phyloP scores from a whole-genome alignment of 2,797 vertebrate species.

The Sebastes flavidus region DNA sequence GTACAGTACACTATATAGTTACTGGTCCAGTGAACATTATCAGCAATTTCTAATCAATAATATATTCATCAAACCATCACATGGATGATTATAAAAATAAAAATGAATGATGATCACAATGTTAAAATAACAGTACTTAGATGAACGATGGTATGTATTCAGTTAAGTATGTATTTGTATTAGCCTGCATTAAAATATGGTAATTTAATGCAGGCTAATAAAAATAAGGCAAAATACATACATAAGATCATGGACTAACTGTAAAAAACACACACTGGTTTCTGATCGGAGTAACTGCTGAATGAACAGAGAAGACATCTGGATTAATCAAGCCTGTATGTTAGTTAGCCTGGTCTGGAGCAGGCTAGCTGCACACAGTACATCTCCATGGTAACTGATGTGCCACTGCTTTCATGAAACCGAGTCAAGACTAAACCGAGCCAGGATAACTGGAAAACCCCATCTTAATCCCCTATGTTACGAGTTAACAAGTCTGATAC shows the following conservation, averaged over 20 bases:
- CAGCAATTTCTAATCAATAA: neutral
- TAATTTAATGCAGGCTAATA: neutral
- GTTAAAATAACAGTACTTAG: neutral
- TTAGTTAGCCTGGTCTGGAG: neutral
- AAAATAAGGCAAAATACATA: neutral
- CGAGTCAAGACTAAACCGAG: too few relatives aligned
- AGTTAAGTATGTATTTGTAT: too few relatives aligned
- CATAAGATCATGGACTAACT: neutral
- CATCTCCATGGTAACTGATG: neutral
- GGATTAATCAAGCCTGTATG: neutral
- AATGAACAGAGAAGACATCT: neutral
- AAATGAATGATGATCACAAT: neutral
- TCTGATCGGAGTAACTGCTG: too few relatives aligned
- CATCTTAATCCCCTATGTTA: too few relatives aligned
- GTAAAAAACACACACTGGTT: too few relatives aligned
- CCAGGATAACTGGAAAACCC: too few relatives aligned
- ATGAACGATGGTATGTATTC: too few relatives aligned
- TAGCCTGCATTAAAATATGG: too few relatives aligned
- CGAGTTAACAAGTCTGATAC: too few relatives aligned
- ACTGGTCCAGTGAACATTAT: too few relatives aligned
- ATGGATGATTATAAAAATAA: neutral
- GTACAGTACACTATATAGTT: too few relatives aligned
- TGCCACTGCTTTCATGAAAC: neutral
- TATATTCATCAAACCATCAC: neutral
- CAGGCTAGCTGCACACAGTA: neutral